Evolutionary conservation across 1,140 invertebrate species (phyloP), one percentile per base, ranked within the genome.

Genomic region (Papilio polytes): DNA sequence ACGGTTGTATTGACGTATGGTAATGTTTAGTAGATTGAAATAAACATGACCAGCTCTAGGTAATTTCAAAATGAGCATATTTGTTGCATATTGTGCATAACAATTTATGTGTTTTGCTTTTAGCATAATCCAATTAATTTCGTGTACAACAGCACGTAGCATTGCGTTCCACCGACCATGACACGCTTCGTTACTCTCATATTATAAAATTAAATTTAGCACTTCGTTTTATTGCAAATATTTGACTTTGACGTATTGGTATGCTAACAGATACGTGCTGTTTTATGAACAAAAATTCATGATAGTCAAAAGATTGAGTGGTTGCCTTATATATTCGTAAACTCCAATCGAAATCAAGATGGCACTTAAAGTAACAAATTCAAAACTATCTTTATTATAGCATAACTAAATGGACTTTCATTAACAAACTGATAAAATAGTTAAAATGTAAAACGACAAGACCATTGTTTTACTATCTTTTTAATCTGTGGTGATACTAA

Each of bases 141-240:
- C 26, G 63, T 70, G 26, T 70, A 70, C 63, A 70, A 74, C 22
- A 76, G 12, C 20, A 76, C 8, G 20, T 76, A 31, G 74, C 74
- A 22, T 74, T 46, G 44, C 44, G 41, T 22, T 74, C 10, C 20
- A 48, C 73, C 73, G 74, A 46, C 41, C 74, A 76, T 76, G 41
- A 76, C 74, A 76, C 74, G 74, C 74, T 76, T 76, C 44, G 74
- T 31, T 70, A 70, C 63, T 31, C 63, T 31, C 12, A 31, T 70
- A 70, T 70, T 70, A 70, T 70, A 31, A 70, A 70, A 70, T 70
- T 70, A 10, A 63, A 26, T 63, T 31, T 70, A 70, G 26, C 63
- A 70, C 26, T 31, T 70, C 26, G 22, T 36, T 70, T 70, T 36
- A 70, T 70, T 70, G 63, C 22, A 70, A 70, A 70, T 70, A 70